Base-by-base conservation (phyloP, 2,797 vertebrate genomes). In the Peromyscus nudipes region DNA sequence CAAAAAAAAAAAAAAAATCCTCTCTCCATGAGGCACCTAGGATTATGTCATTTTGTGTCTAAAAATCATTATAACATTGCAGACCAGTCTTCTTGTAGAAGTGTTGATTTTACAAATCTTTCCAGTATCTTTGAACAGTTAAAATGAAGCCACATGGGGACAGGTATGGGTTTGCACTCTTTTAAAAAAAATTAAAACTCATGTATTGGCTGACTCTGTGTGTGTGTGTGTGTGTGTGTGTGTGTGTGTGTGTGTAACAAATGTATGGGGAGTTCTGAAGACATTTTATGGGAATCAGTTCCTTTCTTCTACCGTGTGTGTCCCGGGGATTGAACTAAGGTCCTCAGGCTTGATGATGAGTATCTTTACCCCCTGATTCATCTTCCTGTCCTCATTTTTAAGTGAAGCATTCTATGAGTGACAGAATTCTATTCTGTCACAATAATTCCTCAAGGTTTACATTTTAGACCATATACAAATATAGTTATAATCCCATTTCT, bases 11-110 rank as follows among this genome's bases (percentile, higher is more conserved):
- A n/a, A n/a, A n/a, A 43, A 98, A 98, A 98, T 96, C 94, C 96
- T 98, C 67, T 97, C 85, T 97, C 95, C 94, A 82, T 98, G 95
- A 98, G 96, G 92, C 97, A 84, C 96, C 97, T 98, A 87, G 98
- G 97, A 98, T 85, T 93, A 23, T 89, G 97, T 96, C 92, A 97
- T 97, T 98, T 94, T 97, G 92, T 93, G 79, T 97, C 98, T 97
- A 97, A 29, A 4, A 31, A 27, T 46, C 27, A 31, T 49, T 49
- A 31, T 46, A 46, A 57, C 0, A 80, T 21, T 34, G 98, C 96
- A 98, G 98, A 98, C 98, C 96, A 92, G 97, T 96, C 96, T 97
- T 98, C 98, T 97, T 96, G 27, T 96, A 96, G 97, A 98, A 93
- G 87, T 96, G 94, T 97, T 97, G 87, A 86, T 8, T 0, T 92